Evolutionary conservation across 2,797 vertebrate species (phyloP), one percentile per base, ranked within the genome.

Genomic region (Hipposideros larvatus): DNA sequence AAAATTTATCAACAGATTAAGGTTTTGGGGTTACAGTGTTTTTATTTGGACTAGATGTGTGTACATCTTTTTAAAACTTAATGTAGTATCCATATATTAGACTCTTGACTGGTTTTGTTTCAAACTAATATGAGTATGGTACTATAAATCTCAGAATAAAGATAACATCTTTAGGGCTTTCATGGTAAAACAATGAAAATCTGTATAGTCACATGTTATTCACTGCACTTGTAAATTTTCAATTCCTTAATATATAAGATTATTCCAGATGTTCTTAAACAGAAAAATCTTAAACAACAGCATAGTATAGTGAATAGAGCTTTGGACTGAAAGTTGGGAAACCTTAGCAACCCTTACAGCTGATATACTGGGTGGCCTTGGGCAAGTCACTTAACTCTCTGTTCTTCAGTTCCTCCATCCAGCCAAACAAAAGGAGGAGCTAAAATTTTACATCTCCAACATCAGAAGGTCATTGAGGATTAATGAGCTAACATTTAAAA

Each of bases 81-180:
- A 48, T 73, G 16, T 70, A 57, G 10, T 48, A 70, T 51, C 3
- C 26, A 51, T 87, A n/a, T 79, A 83, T n/a, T 87, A 95, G 53
- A 78, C 22, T 70, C n/a, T 70, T 83, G 11, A 34, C 18, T 79
- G 19, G 55, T 91, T 93, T 87, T 84, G 28, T 93, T 92, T 90
- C 78, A 86, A 11, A 86, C 15, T 51, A 61, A 43, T 85, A 79
- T 66, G 3, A 90, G 59, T 74, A 48, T 55, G 65, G 28, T 48
- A n/a, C 10, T 53, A 22, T 70, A 79, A 71, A 94, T 95, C 46
- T 70, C n/a, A 95, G 28, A 91, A 85, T 68, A 93, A 95, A 71
- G 31, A 61, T 85, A 43, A 24, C 70, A 37, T 59, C 53, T 43
- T 80, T n/a, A 74, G 18, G 9, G 4, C 59, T 88, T 96, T 84